Base-by-base conservation (phyloP, 2,888 invertebrate genomes). In the Himalopsyche kuldschensis region DNA sequence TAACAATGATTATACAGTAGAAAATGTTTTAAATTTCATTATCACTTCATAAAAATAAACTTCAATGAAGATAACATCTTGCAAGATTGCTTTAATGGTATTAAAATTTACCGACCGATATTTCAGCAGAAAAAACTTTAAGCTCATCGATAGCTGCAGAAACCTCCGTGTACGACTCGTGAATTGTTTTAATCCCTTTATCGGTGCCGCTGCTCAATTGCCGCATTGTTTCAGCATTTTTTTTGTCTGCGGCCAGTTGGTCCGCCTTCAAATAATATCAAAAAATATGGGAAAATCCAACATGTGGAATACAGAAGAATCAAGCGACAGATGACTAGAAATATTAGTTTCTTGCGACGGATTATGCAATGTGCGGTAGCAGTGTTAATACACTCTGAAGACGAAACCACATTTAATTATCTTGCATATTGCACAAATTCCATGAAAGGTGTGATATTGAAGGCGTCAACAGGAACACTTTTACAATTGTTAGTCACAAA, bases 121-220 rank as follows among this genome's bases (percentile, higher is more conserved):
- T 84, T 30, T 48, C 84, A 80, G 86, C 88, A 89, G 82, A 82
- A 78, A 79, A 82, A 35, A 63, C 75, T 85, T 86, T 86, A 55
- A 84, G 82, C 48, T 90, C 90, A 87, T 90, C 91, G 86, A 89
- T 87, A 87, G 88, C 88, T 88, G 89, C 89, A 85, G 89, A 88
- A 86, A 91, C 88, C 85, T 92, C 91, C 86, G 90, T 91, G 89
- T 92, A 92, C 81, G 87, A 88, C 87, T 89, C 89, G 30, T 84
- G 82, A 41, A 76, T 83, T n/a, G 82, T 35, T 69, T 86, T 86
- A 69, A 75, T 48, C 76, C 85, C 84, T 77, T 86, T 85, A 24
- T 83, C 84, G 20, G 48, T 20, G 48, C 80, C 80, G 69, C 35
- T 48, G 76, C 75, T 82, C 75, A 80, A 75, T 69, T 85, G 84